phyloP scores from a whole-genome alignment of 2,888 invertebrate genomes.

The Cecidostiba fungosa region DNA sequence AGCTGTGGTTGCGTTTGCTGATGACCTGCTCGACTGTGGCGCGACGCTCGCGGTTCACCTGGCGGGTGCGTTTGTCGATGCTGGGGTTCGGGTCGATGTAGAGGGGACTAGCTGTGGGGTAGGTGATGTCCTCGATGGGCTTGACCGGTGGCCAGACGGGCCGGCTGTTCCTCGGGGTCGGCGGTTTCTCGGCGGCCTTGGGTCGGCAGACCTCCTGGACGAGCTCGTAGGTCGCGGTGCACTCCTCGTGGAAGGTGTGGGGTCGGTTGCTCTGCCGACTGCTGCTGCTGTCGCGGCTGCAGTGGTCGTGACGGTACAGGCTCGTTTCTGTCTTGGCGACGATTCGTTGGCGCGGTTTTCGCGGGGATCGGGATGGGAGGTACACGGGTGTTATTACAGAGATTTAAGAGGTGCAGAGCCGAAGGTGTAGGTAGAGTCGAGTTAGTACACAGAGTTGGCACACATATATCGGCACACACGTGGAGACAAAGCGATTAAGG shows the following conservation, averaged over 20 bases:
- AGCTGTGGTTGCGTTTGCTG: constrained; percentile 65
- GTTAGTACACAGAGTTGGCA: constrained; percentile 40
- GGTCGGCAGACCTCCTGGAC: constrained; percentile 66
- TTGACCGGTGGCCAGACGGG: constrained; percentile 77
- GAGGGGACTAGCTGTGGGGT: constrained; percentile 78
- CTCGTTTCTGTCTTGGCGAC: constrained; percentile 57
- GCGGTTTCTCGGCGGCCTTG: constrained; percentile 64
- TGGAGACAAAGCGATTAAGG: constrained; percentile 61
- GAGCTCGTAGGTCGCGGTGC: constrained; percentile 68
- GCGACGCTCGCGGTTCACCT: constrained; percentile 73
- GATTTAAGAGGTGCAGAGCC: not conserved
- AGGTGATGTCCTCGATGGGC: constrained; percentile 76
- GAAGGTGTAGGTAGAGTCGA: not conserved
- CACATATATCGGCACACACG: constrained; percentile 49
- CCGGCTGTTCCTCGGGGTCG: constrained; percentile 70
- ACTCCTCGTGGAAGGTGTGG: constrained; percentile 66
- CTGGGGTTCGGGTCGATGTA: constrained; percentile 77
- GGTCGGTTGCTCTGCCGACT: constrained; percentile 21
- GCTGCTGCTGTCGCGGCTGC: constrained; percentile 25
- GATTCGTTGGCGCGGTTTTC: not conserved
- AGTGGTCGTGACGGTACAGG: constrained; percentile 40
- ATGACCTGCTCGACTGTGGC: constrained; percentile 70
- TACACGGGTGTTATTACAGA: not conserved
- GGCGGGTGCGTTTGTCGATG: constrained; percentile 70
- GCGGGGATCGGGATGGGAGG: not conserved